Conservation (phyloP, 2,113 vertebrate genomes). For the Alligator sinensis region DNA sequence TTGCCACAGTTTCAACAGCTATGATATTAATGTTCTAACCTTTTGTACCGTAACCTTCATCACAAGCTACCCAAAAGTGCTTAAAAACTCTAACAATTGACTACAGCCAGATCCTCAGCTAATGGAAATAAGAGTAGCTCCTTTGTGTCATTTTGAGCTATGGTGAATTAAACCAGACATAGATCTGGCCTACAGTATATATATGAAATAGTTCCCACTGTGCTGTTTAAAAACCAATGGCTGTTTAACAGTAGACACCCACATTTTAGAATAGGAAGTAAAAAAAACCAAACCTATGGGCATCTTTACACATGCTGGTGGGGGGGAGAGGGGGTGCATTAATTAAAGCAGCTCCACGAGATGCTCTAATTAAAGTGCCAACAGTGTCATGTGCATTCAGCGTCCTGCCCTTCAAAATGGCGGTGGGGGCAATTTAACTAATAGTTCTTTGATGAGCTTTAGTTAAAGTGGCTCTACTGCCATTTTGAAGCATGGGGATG, state of each 20-base stretch:
- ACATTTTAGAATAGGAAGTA: background rate
- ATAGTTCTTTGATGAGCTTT: too few relatives aligned
- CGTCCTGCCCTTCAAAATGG: too few relatives aligned
- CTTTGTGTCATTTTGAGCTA: background rate
- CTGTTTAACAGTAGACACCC: background rate
- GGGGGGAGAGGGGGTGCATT: too few relatives aligned
- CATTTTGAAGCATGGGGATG: too few relatives aligned
- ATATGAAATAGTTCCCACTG: background rate
- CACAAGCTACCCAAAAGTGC: constrained; percentile 40
- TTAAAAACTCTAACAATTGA: constrained; percentile 39
- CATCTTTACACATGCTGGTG: too few relatives aligned
- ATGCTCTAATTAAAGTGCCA: too few relatives aligned
- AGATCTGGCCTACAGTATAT: background rate
- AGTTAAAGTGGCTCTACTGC: too few relatives aligned
- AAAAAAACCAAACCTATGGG: background rate
- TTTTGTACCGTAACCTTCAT: constrained; percentile 23
- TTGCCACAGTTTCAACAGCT: constrained; percentile 41
- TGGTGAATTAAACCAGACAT: background rate
- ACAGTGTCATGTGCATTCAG: too few relatives aligned
- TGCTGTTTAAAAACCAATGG: background rate
- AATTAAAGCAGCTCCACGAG: too few relatives aligned
- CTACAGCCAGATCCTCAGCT: background rate
- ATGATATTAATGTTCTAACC: constrained; percentile 16
- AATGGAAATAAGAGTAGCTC: constrained; percentile 36
- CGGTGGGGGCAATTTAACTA: too few relatives aligned